Conservation (phyloP, 35 echinoderm and acorn worm genomes). For the Heliocidaris erythrogramma region DNA sequence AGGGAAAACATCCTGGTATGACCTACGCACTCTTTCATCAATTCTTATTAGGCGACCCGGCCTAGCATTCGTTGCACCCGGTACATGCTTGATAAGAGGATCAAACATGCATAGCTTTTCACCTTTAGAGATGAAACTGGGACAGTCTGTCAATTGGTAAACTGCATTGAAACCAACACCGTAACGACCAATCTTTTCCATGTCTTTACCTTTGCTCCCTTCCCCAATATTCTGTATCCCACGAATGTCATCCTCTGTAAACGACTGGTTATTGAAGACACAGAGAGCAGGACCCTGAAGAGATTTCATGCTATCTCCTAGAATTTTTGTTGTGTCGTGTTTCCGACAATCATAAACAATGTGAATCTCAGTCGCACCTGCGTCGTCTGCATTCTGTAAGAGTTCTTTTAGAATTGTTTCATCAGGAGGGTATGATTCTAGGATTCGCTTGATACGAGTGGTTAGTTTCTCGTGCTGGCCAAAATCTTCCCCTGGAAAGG, state of each 20-base stretch:
- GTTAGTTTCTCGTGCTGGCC: constrained; percentile 86
- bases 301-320: constrained; percentile 59
- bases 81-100: constrained; percentile 67
- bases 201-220: constrained; percentile 62
- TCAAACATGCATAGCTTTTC: constrained; percentile 77
- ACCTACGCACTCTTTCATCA: background rate
- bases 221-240: constrained; percentile 83
- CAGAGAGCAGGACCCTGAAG: constrained; percentile 80
- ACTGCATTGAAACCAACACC: constrained; percentile 91
- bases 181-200: constrained; percentile 71
- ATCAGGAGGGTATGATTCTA: constrained; percentile 75
- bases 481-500: constrained; percentile 60
- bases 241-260: constrained; percentile 72
- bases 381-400: constrained; percentile 97
- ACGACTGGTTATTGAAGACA: constrained; percentile 80
- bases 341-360: constrained; percentile 71
- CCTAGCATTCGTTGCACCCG: constrained; percentile 34
- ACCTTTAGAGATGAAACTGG: constrained; percentile 72
- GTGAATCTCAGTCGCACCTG: constrained; percentile 82
- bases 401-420: constrained; percentile 82
- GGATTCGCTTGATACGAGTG: constrained; percentile 69
- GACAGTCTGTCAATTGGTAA: constrained; percentile 88
- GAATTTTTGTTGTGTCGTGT: constrained; percentile 43
- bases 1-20: constrained; percentile 60
- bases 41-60: constrained; percentile 63